Conservation (phyloP, 2,888 invertebrate genomes). For the Hyalella azteca region DNA sequence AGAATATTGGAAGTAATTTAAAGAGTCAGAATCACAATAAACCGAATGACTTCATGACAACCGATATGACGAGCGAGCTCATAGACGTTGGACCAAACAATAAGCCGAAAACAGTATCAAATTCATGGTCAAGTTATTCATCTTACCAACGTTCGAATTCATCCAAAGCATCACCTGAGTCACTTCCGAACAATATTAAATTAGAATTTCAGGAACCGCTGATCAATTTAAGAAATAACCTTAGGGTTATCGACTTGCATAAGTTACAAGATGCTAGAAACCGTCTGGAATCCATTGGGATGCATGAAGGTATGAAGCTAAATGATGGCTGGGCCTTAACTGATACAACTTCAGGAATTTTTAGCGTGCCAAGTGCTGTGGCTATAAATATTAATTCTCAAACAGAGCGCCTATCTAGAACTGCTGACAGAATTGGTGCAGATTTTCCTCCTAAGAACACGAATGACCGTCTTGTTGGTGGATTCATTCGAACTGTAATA, state of each 20-base stretch:
- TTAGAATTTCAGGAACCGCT: not conserved
- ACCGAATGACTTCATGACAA: not conserved
- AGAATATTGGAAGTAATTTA: not conserved
- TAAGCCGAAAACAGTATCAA: not conserved
- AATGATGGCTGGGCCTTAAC: constrained; percentile 10
- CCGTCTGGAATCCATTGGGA: not conserved
- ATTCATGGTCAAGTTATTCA: constrained; percentile 17
- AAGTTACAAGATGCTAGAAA: not conserved
- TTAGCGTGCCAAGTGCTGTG: too few species aligned
- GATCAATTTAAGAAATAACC: not conserved
- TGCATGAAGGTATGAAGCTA: constrained; percentile 4
- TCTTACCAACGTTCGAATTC: not conserved
- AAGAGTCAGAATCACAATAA: not conserved
- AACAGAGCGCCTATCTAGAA: too few species aligned
- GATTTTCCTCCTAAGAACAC: too few species aligned
- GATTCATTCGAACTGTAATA: not conserved
- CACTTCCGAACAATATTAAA: too few species aligned
- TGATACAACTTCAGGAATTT: not conserved
- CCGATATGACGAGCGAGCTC: not conserved
- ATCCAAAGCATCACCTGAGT: too few species aligned
- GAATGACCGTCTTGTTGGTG: not conserved
- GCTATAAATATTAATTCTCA: too few species aligned
- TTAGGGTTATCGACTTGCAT: not conserved
- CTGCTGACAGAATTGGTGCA: too few species aligned
- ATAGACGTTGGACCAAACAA: not conserved